Evolutionary conservation across 2,113 vertebrate genomes (phyloP), one percentile per base, ranked within the genome.

Genomic region (Petrocephalus microphthalmus): DNA sequence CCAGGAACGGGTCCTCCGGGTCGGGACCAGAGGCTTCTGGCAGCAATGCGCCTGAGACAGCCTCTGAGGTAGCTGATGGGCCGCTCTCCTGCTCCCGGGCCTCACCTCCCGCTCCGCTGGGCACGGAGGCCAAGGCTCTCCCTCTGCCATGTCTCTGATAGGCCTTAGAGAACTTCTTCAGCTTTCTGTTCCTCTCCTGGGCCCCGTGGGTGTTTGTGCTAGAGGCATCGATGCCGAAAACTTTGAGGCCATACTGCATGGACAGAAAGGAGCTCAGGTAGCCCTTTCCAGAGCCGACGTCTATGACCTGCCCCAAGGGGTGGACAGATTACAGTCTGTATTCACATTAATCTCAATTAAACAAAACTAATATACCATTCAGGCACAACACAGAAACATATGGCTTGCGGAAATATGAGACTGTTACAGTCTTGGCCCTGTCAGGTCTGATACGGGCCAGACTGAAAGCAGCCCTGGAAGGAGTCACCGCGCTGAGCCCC

Each of bases 171-270:
- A 96, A 97, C 94, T 96, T 99, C 93, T 97, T 98, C 90, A 99
- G 92, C 94, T 99, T 99, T 92, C 96, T 96, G 92, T 98, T 99
- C 92, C 98, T 97, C 94, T 99, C 96, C 89, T 96, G 95, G 91
- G 98, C 98, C 82, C 98, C 96, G 5, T 94, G 95, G 1, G 98
- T 99, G 93, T 97, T 99, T 89, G 89, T 94, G 92, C 94, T 96
- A 71, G 98, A 99, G 0, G 97, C 98, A 93, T 99, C 98, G 15
- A 99, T 97, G 93, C 98, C 98, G 90, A 97, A 99, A 89, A 99
- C 98, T 84, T 93, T 95, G 71, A 99, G 96, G 89, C 95, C 94
- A 89, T 97, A 97, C 29, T 94, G 96, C 95, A 99, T 94, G 25
- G 98, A 98, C 92, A 99, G 95, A 94, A 97, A 99, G 0, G 98